Base-by-base conservation (phyloP, 2,113 vertebrate species). In the Cheilinus undulatus region DNA sequence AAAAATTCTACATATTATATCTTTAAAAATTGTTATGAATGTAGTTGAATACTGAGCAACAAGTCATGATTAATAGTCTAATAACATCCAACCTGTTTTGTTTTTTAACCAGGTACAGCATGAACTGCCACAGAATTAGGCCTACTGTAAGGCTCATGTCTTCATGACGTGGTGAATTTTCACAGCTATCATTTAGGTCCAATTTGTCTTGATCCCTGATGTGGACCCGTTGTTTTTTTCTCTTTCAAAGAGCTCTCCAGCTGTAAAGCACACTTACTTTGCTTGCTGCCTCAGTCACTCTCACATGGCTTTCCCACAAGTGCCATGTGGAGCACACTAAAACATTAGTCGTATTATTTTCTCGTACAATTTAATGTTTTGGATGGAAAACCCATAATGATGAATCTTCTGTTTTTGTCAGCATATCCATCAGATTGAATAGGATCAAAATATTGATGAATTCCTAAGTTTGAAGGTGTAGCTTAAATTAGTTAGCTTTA, bases 201-300 rank as follows among this genome's bases (percentile, higher is more conserved):
- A n/a, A 3, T 36, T 45, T 78, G 46, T 69, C 27, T 68, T 34
- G 38, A 71, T 36, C 32, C 28, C 26, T 49, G 42, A 70, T 38
- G 23, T 58, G 24, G 64, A 66, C 43, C 66, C 43, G 59, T 68
- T 72, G 46, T 46, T 24, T 32, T 60, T 5, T 14, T 42, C 30
- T 52, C 42, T 69, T 45, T 69, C 27, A 61, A 20, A 20, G 27
- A 27, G 52, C 1, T 76, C 65, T 58, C 49, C 42, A 76, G 17
- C 22, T 9, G 49, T 26, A 42, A 1, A 65, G 48, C 32, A 71
- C 50, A 57, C 51, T 53, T 20, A n/a, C n/a, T n/a, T n/a, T n/a
- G n/a, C n/a, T n/a, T n/a, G n/a, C n/a, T n/a, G n/a, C n/a, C n/a
- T n/a, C n/a, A n/a, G 3, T 19, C 36, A 52, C 63, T 26, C 24